Evolutionary conservation across 2,888 invertebrate species (phyloP).

Genomic region (Diadromus collaris): DNA sequence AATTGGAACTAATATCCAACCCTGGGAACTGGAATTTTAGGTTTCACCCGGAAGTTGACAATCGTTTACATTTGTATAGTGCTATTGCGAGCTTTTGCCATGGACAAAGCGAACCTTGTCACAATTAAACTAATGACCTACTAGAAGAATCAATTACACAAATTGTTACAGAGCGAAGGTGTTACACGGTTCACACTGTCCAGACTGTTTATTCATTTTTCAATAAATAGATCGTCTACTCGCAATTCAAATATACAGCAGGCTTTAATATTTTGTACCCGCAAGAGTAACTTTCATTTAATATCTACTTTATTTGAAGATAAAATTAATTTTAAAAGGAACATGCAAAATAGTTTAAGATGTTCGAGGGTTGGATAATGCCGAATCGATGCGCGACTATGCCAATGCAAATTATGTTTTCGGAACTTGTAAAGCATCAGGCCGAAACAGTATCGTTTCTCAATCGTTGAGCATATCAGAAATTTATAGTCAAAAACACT

Average conservation of each 20-base stretch:
- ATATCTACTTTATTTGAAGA: not conserved
- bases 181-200: not conserved
- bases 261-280: not conserved
- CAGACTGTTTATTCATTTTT: not conserved
- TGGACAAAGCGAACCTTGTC: not conserved
- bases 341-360: not conserved
- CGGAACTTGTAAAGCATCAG: conserved; percentile 5
- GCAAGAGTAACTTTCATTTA: not conserved
- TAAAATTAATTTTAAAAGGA: not conserved
- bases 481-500: conserved; percentile 44
- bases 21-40: conserved; percentile 4
- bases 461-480: conserved; percentile 56
- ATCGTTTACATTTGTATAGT: not conserved
- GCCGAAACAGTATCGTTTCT: conserved; percentile 33
- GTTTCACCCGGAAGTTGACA: not conserved
- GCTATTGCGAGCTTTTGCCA: not conserved
- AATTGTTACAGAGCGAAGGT: not conserved
- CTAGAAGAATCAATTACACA: not conserved
- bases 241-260: not conserved
- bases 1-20: conserved; percentile 45
- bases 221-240: not conserved
- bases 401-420: conserved; percentile 17
- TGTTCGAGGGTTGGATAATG: conserved; percentile 9
- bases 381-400: conserved; percentile 19
- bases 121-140: not conserved